Conservation (phyloP, 2,113 vertebrate species). For the Osmerus mordax region DNA sequence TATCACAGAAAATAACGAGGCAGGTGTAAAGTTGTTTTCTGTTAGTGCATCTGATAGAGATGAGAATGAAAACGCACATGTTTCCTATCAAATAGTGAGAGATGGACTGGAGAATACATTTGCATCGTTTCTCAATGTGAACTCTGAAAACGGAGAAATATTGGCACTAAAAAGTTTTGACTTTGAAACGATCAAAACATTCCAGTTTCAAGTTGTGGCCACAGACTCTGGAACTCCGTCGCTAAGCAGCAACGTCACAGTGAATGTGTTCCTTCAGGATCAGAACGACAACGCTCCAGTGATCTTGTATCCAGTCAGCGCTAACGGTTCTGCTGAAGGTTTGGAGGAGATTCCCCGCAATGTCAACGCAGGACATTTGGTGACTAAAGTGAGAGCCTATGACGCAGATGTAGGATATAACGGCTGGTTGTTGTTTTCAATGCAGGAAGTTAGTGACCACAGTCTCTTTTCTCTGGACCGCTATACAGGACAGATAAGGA, state of each 20-base stretch:
- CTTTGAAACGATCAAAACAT: slow-evolving; percentile 26
- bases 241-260: slow-evolving; percentile 42
- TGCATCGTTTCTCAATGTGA: slow-evolving; percentile 28
- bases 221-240: slow-evolving; percentile 50
- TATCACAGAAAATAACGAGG: slow-evolving; percentile 53
- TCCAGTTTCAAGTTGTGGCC: slow-evolving; percentile 36
- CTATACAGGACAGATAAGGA: slow-evolving; percentile 54
- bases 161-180: slow-evolving; percentile 27
- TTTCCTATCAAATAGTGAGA: slow-evolving; percentile 40
- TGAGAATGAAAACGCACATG: slow-evolving; percentile 29
- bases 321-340: slow-evolving; percentile 43
- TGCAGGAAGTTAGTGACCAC: slow-evolving; percentile 48
- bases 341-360: slow-evolving; percentile 45
- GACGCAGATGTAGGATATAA: slow-evolving; percentile 60
- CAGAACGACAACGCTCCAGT: slow-evolving; percentile 59
- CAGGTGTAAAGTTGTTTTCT: slow-evolving; percentile 48
- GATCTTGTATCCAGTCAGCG: slow-evolving; percentile 42
- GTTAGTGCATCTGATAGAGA: slow-evolving; percentile 46
- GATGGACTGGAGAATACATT: slow-evolving; percentile 1
- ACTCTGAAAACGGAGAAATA: slow-evolving; percentile 26
- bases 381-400: slow-evolving; percentile 52
- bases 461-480: slow-evolving; percentile 49
- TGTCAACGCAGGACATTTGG: slow-evolving; percentile 48
- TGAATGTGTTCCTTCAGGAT: slow-evolving; percentile 55
- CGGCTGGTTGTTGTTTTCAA: slow-evolving; percentile 51